These are phyloP conservation scores for Elymnias hypermnestra DNA, from an alignment of 1,140 invertebrate species.

Conservation along the genomic window DNA sequence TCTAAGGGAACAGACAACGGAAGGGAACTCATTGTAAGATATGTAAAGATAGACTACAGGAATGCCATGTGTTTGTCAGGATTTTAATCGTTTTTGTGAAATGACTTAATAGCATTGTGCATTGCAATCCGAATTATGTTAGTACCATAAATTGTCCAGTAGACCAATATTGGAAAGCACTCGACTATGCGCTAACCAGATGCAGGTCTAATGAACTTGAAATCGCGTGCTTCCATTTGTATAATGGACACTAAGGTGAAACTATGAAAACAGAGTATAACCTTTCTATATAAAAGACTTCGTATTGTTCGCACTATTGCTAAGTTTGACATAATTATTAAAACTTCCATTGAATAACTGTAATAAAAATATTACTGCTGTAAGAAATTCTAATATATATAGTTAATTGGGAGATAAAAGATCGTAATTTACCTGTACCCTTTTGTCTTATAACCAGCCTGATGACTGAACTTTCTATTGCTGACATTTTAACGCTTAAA, in stretches of 20 bases:
- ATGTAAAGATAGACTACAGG: too few relatives aligned
- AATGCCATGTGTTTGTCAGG: too few relatives aligned
- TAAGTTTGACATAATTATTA: neutral
- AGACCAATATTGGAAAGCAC: constrained; percentile 66
- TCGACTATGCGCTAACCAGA: constrained; percentile 65
- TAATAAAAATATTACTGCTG: too few relatives aligned
- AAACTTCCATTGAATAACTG: neutral
- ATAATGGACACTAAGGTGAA: constrained; percentile 53
- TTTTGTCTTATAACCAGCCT: too few relatives aligned
- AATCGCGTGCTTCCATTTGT: constrained; percentile 65
- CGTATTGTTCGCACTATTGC: constrained; percentile 3
- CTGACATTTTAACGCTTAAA: too few relatives aligned
- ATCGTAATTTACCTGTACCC: too few relatives aligned
- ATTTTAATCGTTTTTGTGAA: constrained; percentile 25
- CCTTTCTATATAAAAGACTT: constrained; percentile 24
- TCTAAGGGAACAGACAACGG: too few relatives aligned
- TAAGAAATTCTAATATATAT: too few relatives aligned
- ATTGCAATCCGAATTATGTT: constrained; percentile 26
- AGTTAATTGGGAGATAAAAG: too few relatives aligned
- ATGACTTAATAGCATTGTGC: constrained; percentile 21
- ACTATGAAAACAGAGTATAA: constrained; percentile 9
- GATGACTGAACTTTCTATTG: too few relatives aligned
- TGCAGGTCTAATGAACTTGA: constrained; percentile 69
- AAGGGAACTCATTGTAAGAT: too few relatives aligned
- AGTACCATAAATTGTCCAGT: constrained; percentile 50